Conservation (phyloP, 2,113 vertebrate species). For the Aramus guarauna region DNA sequence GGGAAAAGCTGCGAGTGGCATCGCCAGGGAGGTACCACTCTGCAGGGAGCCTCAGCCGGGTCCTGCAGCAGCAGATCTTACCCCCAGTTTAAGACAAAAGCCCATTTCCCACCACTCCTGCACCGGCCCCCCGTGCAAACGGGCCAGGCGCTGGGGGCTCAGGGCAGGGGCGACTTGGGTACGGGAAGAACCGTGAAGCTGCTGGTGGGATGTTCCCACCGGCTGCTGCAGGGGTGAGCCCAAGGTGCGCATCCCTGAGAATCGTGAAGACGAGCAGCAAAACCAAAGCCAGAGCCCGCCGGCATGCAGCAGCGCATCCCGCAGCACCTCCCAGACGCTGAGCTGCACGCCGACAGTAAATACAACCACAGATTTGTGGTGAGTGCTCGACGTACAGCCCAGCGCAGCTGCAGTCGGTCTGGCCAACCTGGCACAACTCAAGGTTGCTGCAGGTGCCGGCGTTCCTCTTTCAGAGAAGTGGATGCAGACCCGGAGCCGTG, state of each 20-base stretch:
- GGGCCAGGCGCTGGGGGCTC: background rate
- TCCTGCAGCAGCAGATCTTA: background rate
- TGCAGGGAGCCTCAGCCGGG: background rate
- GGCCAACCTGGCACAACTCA: background rate
- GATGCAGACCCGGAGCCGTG: too few species aligned
- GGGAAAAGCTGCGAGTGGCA: background rate
- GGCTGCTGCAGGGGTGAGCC: background rate
- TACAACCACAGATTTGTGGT: background rate
- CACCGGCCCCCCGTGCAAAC: background rate
- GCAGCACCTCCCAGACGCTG: background rate
- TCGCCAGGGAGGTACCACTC: accelerated
- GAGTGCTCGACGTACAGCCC: too few species aligned
- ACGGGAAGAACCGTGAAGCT: accelerated
- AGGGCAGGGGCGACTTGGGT: background rate
- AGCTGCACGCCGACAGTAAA: too few species aligned
- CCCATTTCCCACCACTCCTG: background rate
- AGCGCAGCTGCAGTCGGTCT: accelerated
- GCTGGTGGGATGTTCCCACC: background rate
- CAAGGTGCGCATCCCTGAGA: accelerated
- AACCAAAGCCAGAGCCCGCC: too few species aligned
- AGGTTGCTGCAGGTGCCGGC: background rate
- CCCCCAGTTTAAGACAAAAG: background rate
- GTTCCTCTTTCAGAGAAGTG: accelerated
- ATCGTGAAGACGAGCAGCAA: background rate
- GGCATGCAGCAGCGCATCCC: background rate